Percentiles rank a stretch among this genome's conserved stretches.
Conservation (phyloP, 2,113 vertebrate genomes). For the Dascyllus trimaculatus region DNA sequence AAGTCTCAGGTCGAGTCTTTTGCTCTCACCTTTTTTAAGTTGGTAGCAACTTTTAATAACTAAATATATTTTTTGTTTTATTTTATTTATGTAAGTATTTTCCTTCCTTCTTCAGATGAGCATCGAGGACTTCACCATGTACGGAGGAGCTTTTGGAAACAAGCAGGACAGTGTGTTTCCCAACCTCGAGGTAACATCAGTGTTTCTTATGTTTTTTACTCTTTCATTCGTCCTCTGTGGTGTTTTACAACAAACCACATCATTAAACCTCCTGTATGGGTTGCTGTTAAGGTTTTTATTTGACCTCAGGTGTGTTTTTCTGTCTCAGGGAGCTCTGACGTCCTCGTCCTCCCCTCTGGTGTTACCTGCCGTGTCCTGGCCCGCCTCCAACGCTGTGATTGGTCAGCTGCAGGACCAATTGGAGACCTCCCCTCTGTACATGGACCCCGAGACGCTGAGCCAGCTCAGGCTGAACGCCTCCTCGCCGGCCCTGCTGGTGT, state of each 20-base stretch:
- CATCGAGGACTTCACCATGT: slow-evolving; percentile 92
- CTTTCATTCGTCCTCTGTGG: neutral
- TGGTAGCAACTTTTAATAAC: too few relatives aligned
- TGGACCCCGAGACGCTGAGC: slow-evolving; percentile 89
- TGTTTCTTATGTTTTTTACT: too few relatives aligned
- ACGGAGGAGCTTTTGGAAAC: slow-evolving; percentile 92
- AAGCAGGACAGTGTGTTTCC: slow-evolving; percentile 91
- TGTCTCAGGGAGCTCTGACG: slow-evolving; percentile 82
- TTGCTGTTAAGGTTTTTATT: neutral
- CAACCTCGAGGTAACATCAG: slow-evolving; percentile 87
- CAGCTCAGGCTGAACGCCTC: slow-evolving; percentile 91
- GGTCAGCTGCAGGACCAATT: slow-evolving; percentile 89
- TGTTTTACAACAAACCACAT: too few relatives aligned
- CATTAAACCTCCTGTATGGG: too few relatives aligned
- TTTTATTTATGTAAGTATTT: neutral
- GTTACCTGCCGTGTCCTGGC: slow-evolving; percentile 89
- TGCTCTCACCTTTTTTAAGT: too few relatives aligned
- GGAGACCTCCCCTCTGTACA: slow-evolving; percentile 88
- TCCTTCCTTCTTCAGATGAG: slow-evolving; percentile 83
- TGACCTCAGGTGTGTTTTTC: neutral
- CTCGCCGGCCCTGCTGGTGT: slow-evolving; percentile 87
- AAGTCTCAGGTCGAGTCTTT: too few relatives aligned
- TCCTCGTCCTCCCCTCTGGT: slow-evolving; percentile 87
- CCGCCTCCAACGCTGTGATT: slow-evolving; percentile 86
- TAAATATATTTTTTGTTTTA: too few relatives aligned